phyloP scores from a whole-genome alignment of 2,797 vertebrate genomes.

The Poecile montanus region DNA sequence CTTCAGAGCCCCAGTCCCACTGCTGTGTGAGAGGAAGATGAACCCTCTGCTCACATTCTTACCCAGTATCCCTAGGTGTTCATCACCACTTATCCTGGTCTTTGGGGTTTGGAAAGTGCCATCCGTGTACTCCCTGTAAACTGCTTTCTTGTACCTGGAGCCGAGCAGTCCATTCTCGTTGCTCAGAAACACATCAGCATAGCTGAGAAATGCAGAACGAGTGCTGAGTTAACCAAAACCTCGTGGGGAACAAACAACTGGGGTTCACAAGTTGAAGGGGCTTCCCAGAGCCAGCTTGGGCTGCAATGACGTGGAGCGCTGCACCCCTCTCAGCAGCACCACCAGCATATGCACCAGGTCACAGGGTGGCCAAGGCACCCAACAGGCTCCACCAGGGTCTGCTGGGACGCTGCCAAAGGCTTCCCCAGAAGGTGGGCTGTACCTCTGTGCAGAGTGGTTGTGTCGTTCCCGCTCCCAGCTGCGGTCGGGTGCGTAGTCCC shows the following conservation, averaged over 20 bases:
- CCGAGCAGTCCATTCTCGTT: slow-evolving; percentile 71
- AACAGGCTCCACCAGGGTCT: background rate
- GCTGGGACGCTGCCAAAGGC: background rate
- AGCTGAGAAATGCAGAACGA: slow-evolving; percentile 68
- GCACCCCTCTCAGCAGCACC: background rate
- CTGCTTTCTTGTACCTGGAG: slow-evolving; percentile 79
- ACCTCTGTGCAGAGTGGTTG: slow-evolving; percentile 74
- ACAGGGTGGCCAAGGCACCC: background rate
- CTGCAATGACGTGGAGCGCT: accelerated
- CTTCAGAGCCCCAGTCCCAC: background rate
- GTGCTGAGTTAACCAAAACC: background rate
- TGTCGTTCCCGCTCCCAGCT: slow-evolving; percentile 76
- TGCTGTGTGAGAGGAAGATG: background rate
- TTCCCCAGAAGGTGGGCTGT: background rate
- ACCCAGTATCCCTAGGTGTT: slow-evolving; percentile 80
- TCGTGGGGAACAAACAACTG: background rate
- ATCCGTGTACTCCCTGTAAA: slow-evolving; percentile 79
- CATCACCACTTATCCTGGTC: slow-evolving; percentile 45
- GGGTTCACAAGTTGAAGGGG: background rate
- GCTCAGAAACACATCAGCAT: slow-evolving; percentile 75
- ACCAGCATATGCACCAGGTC: background rate
- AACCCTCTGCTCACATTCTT: background rate
- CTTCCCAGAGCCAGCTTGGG: background rate
- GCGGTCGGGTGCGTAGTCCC: slow-evolving; percentile 76
- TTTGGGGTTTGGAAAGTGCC: slow-evolving; percentile 74